phyloP scores from a whole-genome alignment of 2,888 invertebrate species.

The Drosophila picticornis region DNA sequence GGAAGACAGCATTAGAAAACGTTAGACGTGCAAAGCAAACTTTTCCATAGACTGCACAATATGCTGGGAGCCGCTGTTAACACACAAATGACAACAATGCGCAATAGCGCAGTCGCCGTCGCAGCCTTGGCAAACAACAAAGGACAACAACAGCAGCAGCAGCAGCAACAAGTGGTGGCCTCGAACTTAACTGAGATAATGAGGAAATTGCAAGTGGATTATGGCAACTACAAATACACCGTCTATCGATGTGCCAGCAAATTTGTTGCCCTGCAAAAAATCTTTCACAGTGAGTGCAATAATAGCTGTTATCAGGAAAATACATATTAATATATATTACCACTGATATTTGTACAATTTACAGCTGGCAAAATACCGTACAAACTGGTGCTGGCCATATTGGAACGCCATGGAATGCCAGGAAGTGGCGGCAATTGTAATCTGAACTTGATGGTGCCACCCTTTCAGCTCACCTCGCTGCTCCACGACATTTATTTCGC shows the following conservation, averaged over 20 bases:
- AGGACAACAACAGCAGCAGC: slow-evolving; percentile 44
- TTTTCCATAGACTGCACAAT: not conserved
- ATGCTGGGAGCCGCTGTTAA: slow-evolving; percentile 31
- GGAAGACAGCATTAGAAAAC: not conserved
- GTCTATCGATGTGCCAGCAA: slow-evolving; percentile 84
- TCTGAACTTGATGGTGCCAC: slow-evolving; percentile 81
- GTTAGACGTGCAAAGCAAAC: not conserved
- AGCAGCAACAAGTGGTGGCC: slow-evolving; percentile 51
- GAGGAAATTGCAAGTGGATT: slow-evolving; percentile 78
- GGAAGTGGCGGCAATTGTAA: slow-evolving; percentile 51
- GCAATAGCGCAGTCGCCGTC: slow-evolving; percentile 54
- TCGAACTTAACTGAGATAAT: slow-evolving; percentile 69
- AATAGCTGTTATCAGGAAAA: slow-evolving; percentile 12
- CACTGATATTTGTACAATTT: not conserved
- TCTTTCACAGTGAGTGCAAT: slow-evolving; percentile 79
- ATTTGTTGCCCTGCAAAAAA: slow-evolving; percentile 81
- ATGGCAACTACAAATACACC: slow-evolving; percentile 81
- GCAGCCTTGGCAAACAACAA: slow-evolving; percentile 58
- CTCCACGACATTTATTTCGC: slow-evolving; percentile 84
- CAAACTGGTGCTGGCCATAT: slow-evolving; percentile 81
- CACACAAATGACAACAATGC: slow-evolving; percentile 56
- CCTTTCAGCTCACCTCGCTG: slow-evolving; percentile 83
- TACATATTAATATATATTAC: not conserved
- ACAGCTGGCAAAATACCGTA: slow-evolving; percentile 83
- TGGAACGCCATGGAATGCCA: slow-evolving; percentile 82